Base-by-base conservation (phyloP, 2,113 vertebrate species). In the Albula glossodonta region DNA sequence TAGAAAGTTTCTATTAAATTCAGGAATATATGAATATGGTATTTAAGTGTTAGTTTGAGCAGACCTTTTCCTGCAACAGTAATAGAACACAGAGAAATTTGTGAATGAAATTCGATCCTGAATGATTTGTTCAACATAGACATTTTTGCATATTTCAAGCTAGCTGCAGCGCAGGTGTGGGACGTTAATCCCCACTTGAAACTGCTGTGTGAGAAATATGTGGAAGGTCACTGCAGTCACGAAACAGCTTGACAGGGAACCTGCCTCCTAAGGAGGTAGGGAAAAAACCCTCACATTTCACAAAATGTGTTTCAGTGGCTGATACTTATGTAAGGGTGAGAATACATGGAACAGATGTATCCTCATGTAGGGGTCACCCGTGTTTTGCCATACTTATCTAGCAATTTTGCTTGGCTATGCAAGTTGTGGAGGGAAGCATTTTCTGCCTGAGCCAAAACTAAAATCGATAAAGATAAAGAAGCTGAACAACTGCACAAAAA, bases 381-480 rank as follows among this genome's bases (percentile, higher is more conserved):
- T 74, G 22, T 31, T 74, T 74, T 74, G 22, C 25, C 8, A 2
- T 22, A 74, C n/a, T 74, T 74, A 10, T 31, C n/a, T 31, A 74
- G 70, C 10, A 31, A 74, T 74, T 74, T 2, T 74, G 70, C 66
- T 74, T 74, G n/a, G 22, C 66, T 9, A 74, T 25, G 66, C 22
- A 74, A 19, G n/a, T 10, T 74, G 66, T 31, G 9, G 8, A 74
- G n/a, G 66, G 66, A 74, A 10, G 66, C n/a, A 7, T 74, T 74
- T 56, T 74, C 70, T 7, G 9, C 25, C 70, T 74, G 9, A 31
- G 70, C 70, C 70, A 74, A 74, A 74, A 22, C 70, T 74, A 74
- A 74, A 74, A 74, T 74, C 70, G 31, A 52, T 81, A 81, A 51
- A 81, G 51, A 81, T 80, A 49, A 79, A 79, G 78, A 48, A 49